A percentile compares a stretch with the other conserved stretches of the same genome.
phyloP scores from a whole-genome alignment of 1,140 invertebrate genomes.

The Forficula auricularia region DNA sequence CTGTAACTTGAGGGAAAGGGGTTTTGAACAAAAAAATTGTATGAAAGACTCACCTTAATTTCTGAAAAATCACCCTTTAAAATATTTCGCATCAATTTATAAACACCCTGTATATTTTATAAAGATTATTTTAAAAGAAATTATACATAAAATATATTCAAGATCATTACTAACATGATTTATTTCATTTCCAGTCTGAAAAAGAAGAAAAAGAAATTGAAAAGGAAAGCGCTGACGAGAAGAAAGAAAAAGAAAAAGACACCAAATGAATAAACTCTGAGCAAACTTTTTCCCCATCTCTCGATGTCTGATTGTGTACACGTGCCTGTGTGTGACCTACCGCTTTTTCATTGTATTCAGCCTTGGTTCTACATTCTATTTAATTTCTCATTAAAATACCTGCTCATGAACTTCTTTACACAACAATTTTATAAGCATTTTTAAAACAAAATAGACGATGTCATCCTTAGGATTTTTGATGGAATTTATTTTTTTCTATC shows the following conservation, averaged over 20 bases:
- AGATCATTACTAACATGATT: background rate
- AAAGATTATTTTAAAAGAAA: background rate
- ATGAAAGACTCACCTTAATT: background rate
- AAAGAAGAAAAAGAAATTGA: constrained; percentile 13
- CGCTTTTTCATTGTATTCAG: background rate
- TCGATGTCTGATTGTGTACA: constrained; percentile 9
- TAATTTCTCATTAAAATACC: constrained; percentile 6
- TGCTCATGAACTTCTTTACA: background rate
- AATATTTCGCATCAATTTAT: background rate
- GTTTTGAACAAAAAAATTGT: background rate
- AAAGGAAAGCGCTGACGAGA: constrained; percentile 15
- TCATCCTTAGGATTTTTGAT: constrained; percentile 8
- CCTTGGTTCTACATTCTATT: constrained; percentile 2
- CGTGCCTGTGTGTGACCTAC: constrained; percentile 9
- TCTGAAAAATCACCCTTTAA: background rate
- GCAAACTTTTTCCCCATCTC: constrained; percentile 2
- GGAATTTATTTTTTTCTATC: constrained; percentile 8
- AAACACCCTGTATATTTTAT: background rate
- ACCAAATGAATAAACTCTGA: constrained; percentile 10
- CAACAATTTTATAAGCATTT: constrained; percentile 12
- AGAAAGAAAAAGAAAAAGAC: constrained; percentile 15
- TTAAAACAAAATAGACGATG: constrained; percentile 7
- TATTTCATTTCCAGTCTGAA: constrained; percentile 9
- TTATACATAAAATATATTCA: background rate
- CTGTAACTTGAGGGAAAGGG: too few relatives aligned